phyloP scores from a whole-genome alignment of 2,797 vertebrate genomes.

The Podarcis lilfordi region DNA sequence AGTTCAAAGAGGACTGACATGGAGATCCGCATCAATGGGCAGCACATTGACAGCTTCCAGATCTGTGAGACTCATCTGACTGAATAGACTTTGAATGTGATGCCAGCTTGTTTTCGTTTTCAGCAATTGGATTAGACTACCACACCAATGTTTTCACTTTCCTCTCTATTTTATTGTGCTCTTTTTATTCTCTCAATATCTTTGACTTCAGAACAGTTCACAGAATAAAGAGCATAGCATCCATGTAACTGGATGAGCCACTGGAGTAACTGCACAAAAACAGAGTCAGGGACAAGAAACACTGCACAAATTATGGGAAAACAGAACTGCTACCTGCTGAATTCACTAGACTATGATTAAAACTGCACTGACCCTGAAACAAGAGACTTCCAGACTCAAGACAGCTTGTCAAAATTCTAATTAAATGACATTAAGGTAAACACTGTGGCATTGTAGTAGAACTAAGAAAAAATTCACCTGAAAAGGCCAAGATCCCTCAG shows the following conservation, averaged over 20 bases:
- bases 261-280: conserved; percentile 45
- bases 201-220: conserved; percentile 43
- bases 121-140: conserved; percentile 64
- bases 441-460: conserved; percentile 14
- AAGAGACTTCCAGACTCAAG: conserved; percentile 24
- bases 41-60: conserved; percentile 81
- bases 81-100: conserved; percentile 68
- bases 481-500: not conserved
- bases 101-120: conserved; percentile 52
- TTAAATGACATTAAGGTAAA: conserved; percentile 24
- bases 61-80: conserved; percentile 79
- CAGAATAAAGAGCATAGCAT: conserved; percentile 45
- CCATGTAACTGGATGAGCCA: conserved; percentile 27
- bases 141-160: conserved; percentile 58
- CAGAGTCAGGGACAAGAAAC: conserved; percentile 49
- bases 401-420: conserved; percentile 26
- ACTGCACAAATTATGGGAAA: conserved; percentile 40
- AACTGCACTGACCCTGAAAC: conserved; percentile 26
- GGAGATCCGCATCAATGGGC: conserved; percentile 91
- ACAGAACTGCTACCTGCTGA: conserved; percentile 47
- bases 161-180: conserved; percentile 52
- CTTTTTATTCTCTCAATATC: conserved; percentile 47
- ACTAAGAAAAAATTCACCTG: conserved; percentile 3
- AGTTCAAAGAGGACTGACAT: conserved; percentile 86
- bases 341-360: conserved; percentile 55